Base-by-base conservation (phyloP, 2,113 vertebrate genomes). In the Podiceps cristatus region DNA sequence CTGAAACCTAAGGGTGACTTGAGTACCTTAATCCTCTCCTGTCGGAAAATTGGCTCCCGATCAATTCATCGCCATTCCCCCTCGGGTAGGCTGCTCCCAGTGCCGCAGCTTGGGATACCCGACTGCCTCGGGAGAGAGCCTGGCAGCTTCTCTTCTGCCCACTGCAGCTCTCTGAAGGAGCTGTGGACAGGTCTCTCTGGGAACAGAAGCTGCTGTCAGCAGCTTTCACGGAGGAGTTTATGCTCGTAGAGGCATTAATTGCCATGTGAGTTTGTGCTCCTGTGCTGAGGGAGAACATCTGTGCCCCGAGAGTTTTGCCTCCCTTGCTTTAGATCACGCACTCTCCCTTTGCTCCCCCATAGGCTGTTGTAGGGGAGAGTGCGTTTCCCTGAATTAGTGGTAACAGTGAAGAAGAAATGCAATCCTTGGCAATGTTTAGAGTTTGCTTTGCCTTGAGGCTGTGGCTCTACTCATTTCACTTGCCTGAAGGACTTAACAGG, bases 401-500 rank as follows among this genome's bases (percentile, higher is more conserved):
- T 27, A 74, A 78, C 47, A 53, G 59, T 81, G 69, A 55, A 90
- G 69, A 49, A 94, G 73, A 91, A 90, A 82, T 28, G 25, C 53
- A 35, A 1, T 86, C 50, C 72, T 82, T 68, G 47, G 76, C 62
- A 23, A 5, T 28, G 58, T n/a, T 66, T 31, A n/a, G 58, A 53
- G 35, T 88, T 91, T 53, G 42, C 93, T 94, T 96, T 90, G 89
- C 77, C 71, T 44, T 35, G 29, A 27, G 97, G 77, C 50, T 45
- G 40, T 50, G 81, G 55, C 71, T 94, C 19, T 13, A 5, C 56
- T 91, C 80, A 4, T 91, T 96, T 88, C 1, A 11, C 66, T 74
- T 90, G 55, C 87, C 93, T 74, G 53, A 69, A 93, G 93, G 84
- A 62, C 71, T 88, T 75, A 37, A 28, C 33, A 50, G 64, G 56